Evolutionary conservation across 2,888 invertebrate genomes (phyloP), one percentile per base, ranked within the genome.

Genomic region (Notodonta ziczac): DNA sequence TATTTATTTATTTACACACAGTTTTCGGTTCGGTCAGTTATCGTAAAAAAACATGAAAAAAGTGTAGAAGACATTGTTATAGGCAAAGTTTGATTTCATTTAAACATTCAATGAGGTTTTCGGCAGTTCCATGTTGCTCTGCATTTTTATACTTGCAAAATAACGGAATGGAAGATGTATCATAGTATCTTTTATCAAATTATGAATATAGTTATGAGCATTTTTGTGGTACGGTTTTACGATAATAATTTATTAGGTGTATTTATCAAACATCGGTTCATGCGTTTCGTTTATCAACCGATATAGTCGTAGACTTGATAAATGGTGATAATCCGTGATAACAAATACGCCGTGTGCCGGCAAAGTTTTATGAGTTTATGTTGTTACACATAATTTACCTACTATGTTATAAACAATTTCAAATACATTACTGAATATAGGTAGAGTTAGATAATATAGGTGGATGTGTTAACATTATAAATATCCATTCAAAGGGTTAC

Each of bases 271-370:
- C 63, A 58, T 57, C 57, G 42, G 60, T 58, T 62, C 59, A 69
- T 72, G 59, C 60, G 56, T 52, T 72, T 59, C 61, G 62, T 69
- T 61, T 73, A 69, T 69, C 73, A 55, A 12, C 46, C 56, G 69
- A 64, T 76, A 75, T 55, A 53, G 59, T 39, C 57, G 50, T 61
- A 58, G 59, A 54, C 54, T 59, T 56, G 75, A 74, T 75, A 74
- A 67, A 63, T 60, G 58, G 57, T 50, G 76, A 74, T 74, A 69
- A 66, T 65, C 57, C 56, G 58, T 51, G 74, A 74, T 73, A 67
- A 42, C 40, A 51, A 35, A 68, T 57, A 56, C 42, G 56, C 62
- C 64, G 59, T 55, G 16, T 44, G 35, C 39, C 39, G 54, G 32
- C 14, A 39, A 54, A 39, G 60, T 53, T 62, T 57, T 65, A 62